phyloP scores from a whole-genome alignment of 2,797 vertebrate genomes.

The Gephyroberyx darwinii region DNA sequence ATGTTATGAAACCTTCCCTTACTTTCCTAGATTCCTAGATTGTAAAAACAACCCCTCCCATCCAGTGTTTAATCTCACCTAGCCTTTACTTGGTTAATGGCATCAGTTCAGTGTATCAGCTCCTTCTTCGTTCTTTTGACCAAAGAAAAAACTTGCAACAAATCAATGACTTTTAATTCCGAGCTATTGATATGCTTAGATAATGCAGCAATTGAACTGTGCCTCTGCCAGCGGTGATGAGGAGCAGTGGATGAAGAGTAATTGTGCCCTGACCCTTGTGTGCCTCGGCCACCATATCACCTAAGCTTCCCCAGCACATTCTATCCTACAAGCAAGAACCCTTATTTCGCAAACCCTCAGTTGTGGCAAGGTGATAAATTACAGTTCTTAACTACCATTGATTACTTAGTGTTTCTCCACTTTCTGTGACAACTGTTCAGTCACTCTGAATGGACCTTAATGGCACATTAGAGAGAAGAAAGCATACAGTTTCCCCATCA shows the following conservation, averaged over 20 bases:
- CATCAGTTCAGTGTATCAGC: slow-evolving; percentile 43
- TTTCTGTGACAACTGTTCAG: slow-evolving; percentile 92
- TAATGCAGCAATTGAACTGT: slow-evolving; percentile 82
- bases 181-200: slow-evolving; percentile 83
- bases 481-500: slow-evolving; percentile 78
- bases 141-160: slow-evolving; percentile 61
- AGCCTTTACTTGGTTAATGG: slow-evolving; percentile 46
- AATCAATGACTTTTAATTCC: slow-evolving; percentile 86
- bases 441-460: slow-evolving; percentile 93
- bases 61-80: slow-evolving; percentile 23
- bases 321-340: slow-evolving; percentile 61
- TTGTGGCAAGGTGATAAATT: slow-evolving; percentile 99
- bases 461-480: slow-evolving; percentile 90
- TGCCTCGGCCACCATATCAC: slow-evolving; percentile 69
- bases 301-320: slow-evolving; percentile 67
- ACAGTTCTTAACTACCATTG: slow-evolving; percentile 97
- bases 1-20: not conserved
- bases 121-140: slow-evolving; percentile 53
- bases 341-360: slow-evolving; percentile 84
- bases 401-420: slow-evolving; percentile 94
- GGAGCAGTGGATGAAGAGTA: slow-evolving; percentile 84
- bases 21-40: not conserved
- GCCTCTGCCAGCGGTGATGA: slow-evolving; percentile 81
- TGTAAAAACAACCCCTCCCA: not conserved
- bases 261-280: slow-evolving; percentile 81